Evolutionary conservation across 2,888 invertebrate species (phyloP).

Genomic region (Myopa tessellatipennis): DNA sequence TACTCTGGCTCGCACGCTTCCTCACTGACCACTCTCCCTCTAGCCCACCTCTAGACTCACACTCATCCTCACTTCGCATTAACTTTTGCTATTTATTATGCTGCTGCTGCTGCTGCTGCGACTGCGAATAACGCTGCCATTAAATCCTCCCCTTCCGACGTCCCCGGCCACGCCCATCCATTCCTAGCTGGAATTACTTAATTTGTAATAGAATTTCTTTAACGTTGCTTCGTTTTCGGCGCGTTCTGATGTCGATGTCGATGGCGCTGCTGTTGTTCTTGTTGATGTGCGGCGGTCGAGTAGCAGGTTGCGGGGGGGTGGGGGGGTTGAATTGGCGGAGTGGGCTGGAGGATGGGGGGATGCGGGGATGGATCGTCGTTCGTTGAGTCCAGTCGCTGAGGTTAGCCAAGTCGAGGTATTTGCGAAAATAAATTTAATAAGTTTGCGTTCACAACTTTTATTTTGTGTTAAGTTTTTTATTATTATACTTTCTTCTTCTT

Average conservation of each 20-base stretch:
- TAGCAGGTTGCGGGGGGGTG: background rate
- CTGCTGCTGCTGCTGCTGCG: slow-evolving; percentile 25
- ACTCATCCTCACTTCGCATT: slow-evolving; percentile 28
- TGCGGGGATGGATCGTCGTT: background rate
- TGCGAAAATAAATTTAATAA: slow-evolving; percentile 44
- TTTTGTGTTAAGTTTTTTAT: slow-evolving; percentile 43
- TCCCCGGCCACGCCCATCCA: background rate
- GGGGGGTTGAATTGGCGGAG: background rate
- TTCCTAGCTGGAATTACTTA: slow-evolving; percentile 31
- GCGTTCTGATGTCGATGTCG: background rate
- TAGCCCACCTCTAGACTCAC: background rate
- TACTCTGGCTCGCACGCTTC: background rate
- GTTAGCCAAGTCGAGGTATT: slow-evolving; percentile 7
- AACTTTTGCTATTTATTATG: slow-evolving; percentile 40
- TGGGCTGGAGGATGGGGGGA: background rate
- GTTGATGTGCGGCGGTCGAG: background rate
- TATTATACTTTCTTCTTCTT: slow-evolving; percentile 37
- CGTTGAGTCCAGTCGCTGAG: background rate
- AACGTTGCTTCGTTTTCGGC: background rate
- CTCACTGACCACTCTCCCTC: background rate
- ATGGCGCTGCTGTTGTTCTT: background rate
- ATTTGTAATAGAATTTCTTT: slow-evolving; percentile 41
- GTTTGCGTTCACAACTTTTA: slow-evolving; percentile 44
- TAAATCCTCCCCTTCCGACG: background rate
- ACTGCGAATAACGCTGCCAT: slow-evolving; percentile 20